Evolutionary conservation across 2,797 vertebrate species (phyloP).

Genomic region (Orestias chungarensis): DNA sequence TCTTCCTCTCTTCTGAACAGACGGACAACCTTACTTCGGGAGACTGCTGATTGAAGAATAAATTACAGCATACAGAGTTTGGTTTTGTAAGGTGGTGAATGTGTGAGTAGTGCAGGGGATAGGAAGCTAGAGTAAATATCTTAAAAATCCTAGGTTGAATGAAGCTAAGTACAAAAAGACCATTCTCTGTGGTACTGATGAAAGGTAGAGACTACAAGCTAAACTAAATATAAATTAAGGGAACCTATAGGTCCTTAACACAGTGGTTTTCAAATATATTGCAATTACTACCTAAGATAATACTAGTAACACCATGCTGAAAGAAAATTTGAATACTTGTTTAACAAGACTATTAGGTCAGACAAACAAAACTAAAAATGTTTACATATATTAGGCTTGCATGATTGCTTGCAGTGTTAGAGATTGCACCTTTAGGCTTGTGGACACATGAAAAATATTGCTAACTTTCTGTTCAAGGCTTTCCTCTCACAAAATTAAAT

Average conservation of each 20-base stretch:
- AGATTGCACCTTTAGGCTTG: neutral
- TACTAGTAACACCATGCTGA: neutral
- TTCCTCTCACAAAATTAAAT: slow-evolving; percentile 19
- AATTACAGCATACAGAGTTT: slow-evolving; percentile 8
- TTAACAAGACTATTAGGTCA: neutral
- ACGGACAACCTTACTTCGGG: slow-evolving; percentile 7
- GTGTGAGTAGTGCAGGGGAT: neutral
- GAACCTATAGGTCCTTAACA: neutral
- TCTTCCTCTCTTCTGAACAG: slow-evolving; percentile 28
- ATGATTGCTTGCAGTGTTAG: neutral
- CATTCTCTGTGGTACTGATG: neutral
- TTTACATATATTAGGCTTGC: neutral
- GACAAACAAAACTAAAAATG: neutral
- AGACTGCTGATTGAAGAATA: slow-evolving; percentile 13
- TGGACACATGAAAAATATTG: neutral
- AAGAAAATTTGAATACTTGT: neutral
- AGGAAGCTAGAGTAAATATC: neutral
- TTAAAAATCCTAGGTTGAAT: neutral
- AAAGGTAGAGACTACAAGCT: neutral
- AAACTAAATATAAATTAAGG: neutral
- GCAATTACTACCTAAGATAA: neutral
- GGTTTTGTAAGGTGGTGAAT: neutral
- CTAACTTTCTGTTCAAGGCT: slow-evolving; percentile 23
- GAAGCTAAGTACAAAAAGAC: neutral
- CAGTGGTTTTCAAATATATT: neutral